Conservation (phyloP, 1,140 invertebrate species). For the Drosophila burlai region DNA sequence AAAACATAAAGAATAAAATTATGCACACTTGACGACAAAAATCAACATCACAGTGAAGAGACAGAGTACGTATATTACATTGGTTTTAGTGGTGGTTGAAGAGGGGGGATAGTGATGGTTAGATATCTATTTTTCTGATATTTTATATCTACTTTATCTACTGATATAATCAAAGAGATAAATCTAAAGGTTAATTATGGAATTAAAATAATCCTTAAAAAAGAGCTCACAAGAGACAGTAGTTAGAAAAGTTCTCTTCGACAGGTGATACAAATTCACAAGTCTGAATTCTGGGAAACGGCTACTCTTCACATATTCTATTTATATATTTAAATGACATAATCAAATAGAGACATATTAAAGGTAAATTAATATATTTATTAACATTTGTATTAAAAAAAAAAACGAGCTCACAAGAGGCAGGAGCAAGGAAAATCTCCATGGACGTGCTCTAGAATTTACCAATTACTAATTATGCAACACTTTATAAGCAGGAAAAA, state of each 20-base stretch:
- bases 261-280: background rate
- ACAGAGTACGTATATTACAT: conserved; percentile 29
- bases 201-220: background rate
- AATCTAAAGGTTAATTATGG: too few species aligned
- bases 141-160: background rate
- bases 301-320: too few species aligned
- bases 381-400: too few species aligned
- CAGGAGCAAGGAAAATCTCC: too few species aligned
- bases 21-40: conserved; percentile 69
- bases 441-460: too few species aligned
- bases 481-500: too few species aligned
- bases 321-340: too few species aligned
- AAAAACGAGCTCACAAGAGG: too few species aligned
- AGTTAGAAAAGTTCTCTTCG: too few species aligned
- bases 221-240: background rate
- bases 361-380: too few species aligned
- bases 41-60: conserved; percentile 50
- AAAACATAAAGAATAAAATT: conserved; percentile 71
- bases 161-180: background rate
- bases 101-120: background rate
- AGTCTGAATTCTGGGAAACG: background rate
- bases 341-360: too few species aligned
- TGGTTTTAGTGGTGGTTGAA: background rate
- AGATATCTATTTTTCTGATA: background rate
- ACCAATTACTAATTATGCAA: too few species aligned